Evolutionary conservation across 2,888 invertebrate genomes (phyloP), one percentile per base, ranked within the genome.

Genomic region (Andrena hattorfiana): DNA sequence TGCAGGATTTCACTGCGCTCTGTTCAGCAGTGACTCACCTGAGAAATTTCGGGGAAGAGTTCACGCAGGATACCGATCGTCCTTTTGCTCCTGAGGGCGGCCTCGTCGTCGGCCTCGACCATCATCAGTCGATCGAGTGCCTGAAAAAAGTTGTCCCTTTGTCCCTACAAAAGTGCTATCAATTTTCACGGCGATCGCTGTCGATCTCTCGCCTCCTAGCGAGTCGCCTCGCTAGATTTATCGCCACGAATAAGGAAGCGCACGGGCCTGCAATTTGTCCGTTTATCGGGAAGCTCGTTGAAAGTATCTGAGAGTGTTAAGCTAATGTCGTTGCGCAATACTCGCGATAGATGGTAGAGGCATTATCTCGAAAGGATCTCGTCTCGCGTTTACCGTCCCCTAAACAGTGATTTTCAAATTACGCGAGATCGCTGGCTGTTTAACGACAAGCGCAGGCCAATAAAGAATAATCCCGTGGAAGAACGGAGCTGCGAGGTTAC

Each of bases 41-140:
- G 96, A 85, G 97, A 96, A 89, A 97, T 95, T 76, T 95, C 95
- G 54, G 97, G 97, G 94, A 97, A 97, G 79, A 97, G 95, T 91
- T 96, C 96, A 77, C 97, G 95, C 87, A 97, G 95, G 91, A 97
- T 95, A 90, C 97, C 97, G 92, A 97, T 97, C 88, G 97, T 97
- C 92, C 97, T 95, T 94, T 97, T 97, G 94, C 96, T 97, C 91
- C 97, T 95, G 88, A 96, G 96, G 92, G 96, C 95, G 87, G 96
- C 94, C 92, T 96, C 95, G 84, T 95, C 95, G 93, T 96, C 96
- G 84, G 96, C 95, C 87, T 96, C 96, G 87, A 95, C 96, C 89
- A 96, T 95, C 94, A 96, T 95, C 93, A 97, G 94, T 85, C 96
- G 96, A 89, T 96, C 95, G 86, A 97, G 95, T 81, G 95, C 96